Evolutionary conservation across 2,888 invertebrate genomes (phyloP).

Genomic region (Stenchaetothrips biformis): DNA sequence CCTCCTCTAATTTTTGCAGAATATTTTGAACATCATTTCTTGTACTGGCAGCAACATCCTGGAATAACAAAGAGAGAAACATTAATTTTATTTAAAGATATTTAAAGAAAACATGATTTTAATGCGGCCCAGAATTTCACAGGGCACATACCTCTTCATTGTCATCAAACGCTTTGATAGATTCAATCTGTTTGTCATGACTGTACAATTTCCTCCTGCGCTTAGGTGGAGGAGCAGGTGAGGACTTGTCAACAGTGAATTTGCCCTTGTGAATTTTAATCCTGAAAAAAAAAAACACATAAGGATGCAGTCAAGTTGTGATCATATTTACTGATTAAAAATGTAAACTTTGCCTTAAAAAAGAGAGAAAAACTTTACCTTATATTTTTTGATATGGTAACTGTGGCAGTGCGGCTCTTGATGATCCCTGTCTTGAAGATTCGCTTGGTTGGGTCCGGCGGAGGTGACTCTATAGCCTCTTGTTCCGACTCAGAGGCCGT

Average conservation of each 20-base stretch:
- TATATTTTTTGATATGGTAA: background rate
- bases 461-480: background rate
- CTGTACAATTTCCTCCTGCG: background rate
- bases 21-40: slow-evolving; percentile 2
- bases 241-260: background rate
- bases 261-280: slow-evolving; percentile 1
- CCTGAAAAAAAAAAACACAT: background rate
- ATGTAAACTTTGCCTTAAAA: background rate
- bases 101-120: background rate
- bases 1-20: background rate
- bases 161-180: slow-evolving; percentile 3
- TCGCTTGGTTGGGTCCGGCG: background rate
- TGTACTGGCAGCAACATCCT: slow-evolving; percentile 1
- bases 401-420: background rate
- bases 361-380: background rate
- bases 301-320: background rate
- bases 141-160: background rate
- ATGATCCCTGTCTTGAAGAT: background rate
- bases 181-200: background rate
- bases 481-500: background rate
- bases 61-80: background rate
- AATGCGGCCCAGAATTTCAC: background rate
- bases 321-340: background rate
- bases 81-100: background rate
- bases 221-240: background rate